phyloP scores from a whole-genome alignment of 2,797 vertebrate genomes.

The Anomalospiza imberbis region DNA sequence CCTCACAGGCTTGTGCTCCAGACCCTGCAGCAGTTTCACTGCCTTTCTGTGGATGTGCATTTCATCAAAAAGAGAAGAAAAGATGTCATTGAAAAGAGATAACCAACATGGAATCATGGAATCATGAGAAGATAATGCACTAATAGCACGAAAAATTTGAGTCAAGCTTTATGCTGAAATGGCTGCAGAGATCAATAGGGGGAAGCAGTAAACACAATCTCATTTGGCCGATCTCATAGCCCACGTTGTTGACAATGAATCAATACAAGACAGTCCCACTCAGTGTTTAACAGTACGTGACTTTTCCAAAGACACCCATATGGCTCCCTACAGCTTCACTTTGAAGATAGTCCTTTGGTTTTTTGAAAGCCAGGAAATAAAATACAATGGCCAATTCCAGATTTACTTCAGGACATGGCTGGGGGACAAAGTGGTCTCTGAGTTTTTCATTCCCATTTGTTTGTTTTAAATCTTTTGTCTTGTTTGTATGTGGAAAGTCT shows the following conservation, averaged over 20 bases:
- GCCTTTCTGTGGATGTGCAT: background rate
- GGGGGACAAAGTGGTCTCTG: background rate
- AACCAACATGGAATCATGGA: background rate
- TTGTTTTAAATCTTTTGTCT: constrained; percentile 6
- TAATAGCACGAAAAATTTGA: background rate
- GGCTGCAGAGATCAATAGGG: background rate
- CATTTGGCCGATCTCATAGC: background rate
- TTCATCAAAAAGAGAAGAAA: background rate
- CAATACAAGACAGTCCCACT: background rate
- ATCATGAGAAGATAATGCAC: background rate
- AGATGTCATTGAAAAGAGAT: background rate
- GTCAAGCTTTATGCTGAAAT: background rate
- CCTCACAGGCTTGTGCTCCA: background rate
- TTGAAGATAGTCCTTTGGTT: constrained; percentile 15
- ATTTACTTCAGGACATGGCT: background rate
- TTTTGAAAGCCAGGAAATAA: constrained; percentile 27
- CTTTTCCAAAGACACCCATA: background rate
- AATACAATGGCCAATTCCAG: constrained; percentile 32
- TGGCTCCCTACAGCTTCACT: constrained; percentile 29
- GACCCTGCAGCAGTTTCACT: background rate
- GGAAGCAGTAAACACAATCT: constrained; percentile 11
- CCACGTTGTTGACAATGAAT: background rate
- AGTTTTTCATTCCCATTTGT: background rate
- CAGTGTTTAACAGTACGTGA: background rate
- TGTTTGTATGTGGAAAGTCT: background rate